phyloP scores from a whole-genome alignment of 2,888 invertebrate species.

The Leptopilina myrica region DNA sequence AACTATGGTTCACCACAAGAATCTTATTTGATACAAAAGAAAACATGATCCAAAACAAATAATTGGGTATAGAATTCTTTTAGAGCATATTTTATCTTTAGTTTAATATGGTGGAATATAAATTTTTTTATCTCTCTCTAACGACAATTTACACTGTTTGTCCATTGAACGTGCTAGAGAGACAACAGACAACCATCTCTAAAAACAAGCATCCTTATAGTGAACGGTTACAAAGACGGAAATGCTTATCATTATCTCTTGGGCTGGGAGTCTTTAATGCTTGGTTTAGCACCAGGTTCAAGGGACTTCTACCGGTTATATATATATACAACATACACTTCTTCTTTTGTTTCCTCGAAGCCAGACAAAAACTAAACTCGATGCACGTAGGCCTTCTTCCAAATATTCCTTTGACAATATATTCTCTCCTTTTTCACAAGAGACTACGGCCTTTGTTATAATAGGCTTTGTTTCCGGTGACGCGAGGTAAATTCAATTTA shows the following conservation, averaged over 20 bases:
- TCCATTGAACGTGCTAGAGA: constrained; percentile 23
- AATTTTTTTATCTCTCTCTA: constrained; percentile 28
- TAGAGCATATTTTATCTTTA: background rate
- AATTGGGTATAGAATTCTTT: background rate
- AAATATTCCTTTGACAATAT: constrained; percentile 46
- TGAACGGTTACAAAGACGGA: constrained; percentile 58
- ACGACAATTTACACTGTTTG: constrained; percentile 34
- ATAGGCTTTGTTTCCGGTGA: constrained; percentile 32
- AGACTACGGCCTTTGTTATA: constrained; percentile 13
- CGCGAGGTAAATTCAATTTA: background rate
- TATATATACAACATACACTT: background rate
- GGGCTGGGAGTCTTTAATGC: constrained; percentile 59
- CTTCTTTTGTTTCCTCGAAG: constrained; percentile 42
- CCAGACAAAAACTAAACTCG: constrained; percentile 44
- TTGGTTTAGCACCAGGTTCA: constrained; percentile 68
- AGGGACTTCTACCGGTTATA: constrained; percentile 58
- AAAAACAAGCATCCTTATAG: constrained; percentile 33
- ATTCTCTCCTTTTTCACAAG: constrained; percentile 34
- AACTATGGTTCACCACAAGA: background rate
- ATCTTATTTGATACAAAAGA: background rate
- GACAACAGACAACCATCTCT: constrained; percentile 27
- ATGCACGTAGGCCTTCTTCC: constrained; percentile 50
- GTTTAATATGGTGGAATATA: background rate
- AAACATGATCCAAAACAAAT: too few relatives aligned
- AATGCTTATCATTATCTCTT: constrained; percentile 63